Base-by-base conservation (phyloP, 1,140 invertebrate genomes). In the Bombus sylvicola region DNA sequence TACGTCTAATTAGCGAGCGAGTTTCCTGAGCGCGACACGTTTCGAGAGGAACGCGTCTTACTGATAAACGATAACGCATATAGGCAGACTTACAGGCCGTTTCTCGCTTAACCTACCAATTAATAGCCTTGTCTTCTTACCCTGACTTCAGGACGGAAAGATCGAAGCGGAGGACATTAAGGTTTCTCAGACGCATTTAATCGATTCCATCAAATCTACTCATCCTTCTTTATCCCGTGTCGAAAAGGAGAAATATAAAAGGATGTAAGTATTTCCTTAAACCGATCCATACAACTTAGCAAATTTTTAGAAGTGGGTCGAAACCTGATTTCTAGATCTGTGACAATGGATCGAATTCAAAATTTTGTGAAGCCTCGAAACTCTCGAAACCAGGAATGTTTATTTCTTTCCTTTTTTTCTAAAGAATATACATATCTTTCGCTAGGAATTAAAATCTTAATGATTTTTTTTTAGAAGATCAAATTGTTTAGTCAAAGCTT, bases 191-290 rank as follows among this genome's bases (percentile, higher is more conserved):
- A 92, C 94, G 22, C 96, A 97, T 89, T 93, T 97, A 66, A 74
- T 96, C 39, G 94, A 95, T 22, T 96, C 97, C 9, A 86, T 97
- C 3, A 89, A 91, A 25, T 96, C 96, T 79, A 97, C 97, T 25
- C 96, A 96, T 77, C 97, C 97, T 0, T 97, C 97, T 8, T 95
- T 98, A 22, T 96, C 96, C 6, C 90, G 86, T 15, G 91, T 95
- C 15, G 97, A 98, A 89, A 96, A 95, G 69, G 71, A 92, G 28
- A 97, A 96, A 93, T 98, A 97, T 90, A 95, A 96, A 77, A 95
- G 92, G 89, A 97, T 97, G 96, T 97, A 93, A 92, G 92, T 91
- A 37, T 83, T 59, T 89, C 3, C 18, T 84, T 59, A 47, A 81
- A 34, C 34, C 15, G 3, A 71, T 79, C 64, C 2, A 22, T 39